Evolutionary conservation across 2,888 invertebrate genomes (phyloP).

Genomic region (Rhaphigaster nebulosa): DNA sequence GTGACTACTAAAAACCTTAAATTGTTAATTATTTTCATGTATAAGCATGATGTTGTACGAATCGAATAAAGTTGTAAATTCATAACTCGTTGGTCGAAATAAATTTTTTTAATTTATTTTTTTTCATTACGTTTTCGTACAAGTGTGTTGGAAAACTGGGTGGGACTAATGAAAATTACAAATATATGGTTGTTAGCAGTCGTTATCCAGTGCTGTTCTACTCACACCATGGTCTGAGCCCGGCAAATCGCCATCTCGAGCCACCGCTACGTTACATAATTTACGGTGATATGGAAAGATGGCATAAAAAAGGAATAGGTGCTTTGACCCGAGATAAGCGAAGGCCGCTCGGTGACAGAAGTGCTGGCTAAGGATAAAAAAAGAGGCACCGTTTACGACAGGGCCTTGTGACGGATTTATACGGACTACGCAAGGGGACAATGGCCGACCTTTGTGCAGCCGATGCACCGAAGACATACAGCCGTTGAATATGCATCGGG

Average conservation of each 20-base stretch:
- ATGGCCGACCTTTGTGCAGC: conserved; percentile 49
- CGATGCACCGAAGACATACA: conserved; percentile 49
- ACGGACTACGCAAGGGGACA: conserved; percentile 44
- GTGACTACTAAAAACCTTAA: neutral
- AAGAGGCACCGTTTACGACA: conserved; percentile 48
- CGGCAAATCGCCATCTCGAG: neutral
- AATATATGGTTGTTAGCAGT: neutral
- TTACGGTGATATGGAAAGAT: conserved; percentile 6
- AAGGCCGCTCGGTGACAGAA: conserved; percentile 43
- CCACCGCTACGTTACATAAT: neutral
- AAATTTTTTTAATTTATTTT: neutral
- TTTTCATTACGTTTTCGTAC: neutral
- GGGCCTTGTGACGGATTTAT: conserved; percentile 48
- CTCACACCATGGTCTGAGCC: neutral
- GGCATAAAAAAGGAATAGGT: neutral
- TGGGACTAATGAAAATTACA: neutral
- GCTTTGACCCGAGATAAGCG: conserved; percentile 47
- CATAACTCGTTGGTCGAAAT: neutral
- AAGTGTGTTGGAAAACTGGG: neutral
- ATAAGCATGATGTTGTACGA: neutral
- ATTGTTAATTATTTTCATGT: neutral
- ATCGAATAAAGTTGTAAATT: neutral
- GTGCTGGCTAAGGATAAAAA: conserved; percentile 34
- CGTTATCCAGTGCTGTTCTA: neutral
- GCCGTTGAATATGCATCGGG: conserved; percentile 52